Base-by-base conservation (phyloP, 2,113 vertebrate species). In the Crypturellus undulatus region DNA sequence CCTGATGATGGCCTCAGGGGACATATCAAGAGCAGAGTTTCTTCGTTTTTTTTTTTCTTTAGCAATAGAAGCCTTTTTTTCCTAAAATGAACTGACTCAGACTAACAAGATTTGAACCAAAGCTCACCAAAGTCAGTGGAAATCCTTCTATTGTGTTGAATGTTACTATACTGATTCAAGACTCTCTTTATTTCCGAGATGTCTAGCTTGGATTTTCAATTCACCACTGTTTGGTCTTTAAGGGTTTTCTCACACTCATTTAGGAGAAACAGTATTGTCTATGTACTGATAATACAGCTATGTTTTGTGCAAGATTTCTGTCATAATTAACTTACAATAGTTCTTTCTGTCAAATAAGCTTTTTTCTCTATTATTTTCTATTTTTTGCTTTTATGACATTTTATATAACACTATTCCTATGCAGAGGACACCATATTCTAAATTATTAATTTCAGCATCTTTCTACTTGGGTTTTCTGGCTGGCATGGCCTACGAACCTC, bases 401-500 rank as follows among this genome's bases (percentile, higher is more conserved):
- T 88, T 75, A 52, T 71, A 5, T 9, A 64, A 18, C 20, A 56
- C 3, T 12, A 21, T 9, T 76, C 12, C 32, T 77, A 10, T 78
- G 26, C 32, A 58, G 43, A 92, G 42, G 18, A 75, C 47, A 13
- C 7, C 43, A 42, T 16, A 52, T 7, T 84, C 34, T 45, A 79
- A 88, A 81, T 69, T 20, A 19, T 68, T 54, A 45, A 67, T 60
- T 94, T 18, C 69, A 73, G 5, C 1, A 88, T 63, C 10, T 6
- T 93, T 76, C 42, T 26, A 36, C 34, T 30, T 86, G 17, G 52
- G 7, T 2, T 84, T 34, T 79, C 19, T 36, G 49, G n/a, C 64
- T 12, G 70, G 56, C 11, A 45, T 43, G 77, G 22, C 17, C 8
- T 40, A 58, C 40, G 30, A 84, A 81, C 9, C 2, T 0, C 0